phyloP scores from a whole-genome alignment of 1,140 invertebrate species.

The Neodiprion fabricii region DNA sequence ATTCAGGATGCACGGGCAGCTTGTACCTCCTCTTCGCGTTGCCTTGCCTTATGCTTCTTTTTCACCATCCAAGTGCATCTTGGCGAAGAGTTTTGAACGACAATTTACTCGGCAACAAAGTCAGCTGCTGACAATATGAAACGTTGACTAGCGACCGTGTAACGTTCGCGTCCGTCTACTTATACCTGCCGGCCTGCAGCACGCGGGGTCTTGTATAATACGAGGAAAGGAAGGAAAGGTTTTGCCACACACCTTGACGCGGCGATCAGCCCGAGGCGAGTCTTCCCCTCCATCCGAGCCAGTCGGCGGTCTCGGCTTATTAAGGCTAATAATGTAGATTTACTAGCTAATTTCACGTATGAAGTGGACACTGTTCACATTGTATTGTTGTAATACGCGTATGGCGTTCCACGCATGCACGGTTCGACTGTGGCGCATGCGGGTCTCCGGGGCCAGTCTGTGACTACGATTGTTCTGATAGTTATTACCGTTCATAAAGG shows the following conservation, averaged over 20 bases:
- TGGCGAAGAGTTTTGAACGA: no score
- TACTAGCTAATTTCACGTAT: slow-evolving; percentile 36
- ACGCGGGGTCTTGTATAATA: neutral
- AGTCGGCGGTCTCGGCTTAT: slow-evolving; percentile 50
- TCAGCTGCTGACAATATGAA: no score
- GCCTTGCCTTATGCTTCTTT: no score
- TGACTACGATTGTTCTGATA: neutral
- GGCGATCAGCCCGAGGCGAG: slow-evolving; percentile 44
- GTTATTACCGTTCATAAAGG: neutral
- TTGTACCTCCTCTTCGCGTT: neutral
- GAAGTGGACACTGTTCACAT: neutral
- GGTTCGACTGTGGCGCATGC: no score
- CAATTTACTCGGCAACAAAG: no score
- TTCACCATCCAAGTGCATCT: no score
- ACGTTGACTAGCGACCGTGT: no score
- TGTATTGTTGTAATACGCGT: no score
- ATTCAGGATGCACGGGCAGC: neutral
- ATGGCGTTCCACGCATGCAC: no score
- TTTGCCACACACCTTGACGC: slow-evolving; percentile 49
- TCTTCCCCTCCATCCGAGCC: slow-evolving; percentile 20
- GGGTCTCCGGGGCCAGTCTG: no score
- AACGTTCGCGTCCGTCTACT: no score
- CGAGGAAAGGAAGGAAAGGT: neutral
- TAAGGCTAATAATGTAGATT: slow-evolving; percentile 58
- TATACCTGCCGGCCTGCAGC: neutral